Percentiles rank a stretch among this genome's conserved stretches.
Evolutionary conservation across 2,113 vertebrate species (phyloP).

Genomic region (Phalacrocorax carbo): DNA sequence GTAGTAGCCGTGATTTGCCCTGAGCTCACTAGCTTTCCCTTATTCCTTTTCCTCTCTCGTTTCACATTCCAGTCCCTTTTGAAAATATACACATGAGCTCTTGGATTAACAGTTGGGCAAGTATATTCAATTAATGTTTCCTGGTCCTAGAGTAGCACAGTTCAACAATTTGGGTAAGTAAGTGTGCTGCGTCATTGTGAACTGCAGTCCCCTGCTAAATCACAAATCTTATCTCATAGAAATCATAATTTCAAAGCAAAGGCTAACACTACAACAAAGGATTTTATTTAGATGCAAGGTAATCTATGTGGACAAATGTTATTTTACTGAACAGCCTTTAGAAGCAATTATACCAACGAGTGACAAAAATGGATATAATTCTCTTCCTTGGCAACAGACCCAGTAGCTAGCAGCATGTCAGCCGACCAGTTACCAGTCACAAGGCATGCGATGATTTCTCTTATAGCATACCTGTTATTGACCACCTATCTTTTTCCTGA

Average conservation of each 20-base stretch:
- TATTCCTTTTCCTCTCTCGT: neutral
- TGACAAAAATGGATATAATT: neutral
- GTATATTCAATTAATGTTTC: neutral
- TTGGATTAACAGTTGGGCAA: neutral
- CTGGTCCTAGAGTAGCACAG: neutral
- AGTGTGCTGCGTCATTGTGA: neutral
- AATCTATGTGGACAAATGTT: neutral
- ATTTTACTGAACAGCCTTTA: neutral
- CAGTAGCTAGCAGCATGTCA: neutral
- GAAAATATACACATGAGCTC: neutral
- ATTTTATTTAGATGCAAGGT: neutral
- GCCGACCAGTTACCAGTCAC: neutral
- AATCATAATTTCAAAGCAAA: neutral
- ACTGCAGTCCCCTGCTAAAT: neutral
- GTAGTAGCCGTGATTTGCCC: neutral
- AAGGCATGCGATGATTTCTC: neutral
- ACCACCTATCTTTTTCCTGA: neutral
- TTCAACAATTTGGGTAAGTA: neutral
- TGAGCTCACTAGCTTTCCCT: neutral
- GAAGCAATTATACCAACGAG: neutral
- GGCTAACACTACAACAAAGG: neutral
- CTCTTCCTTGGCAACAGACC: neutral
- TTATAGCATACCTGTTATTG: neutral
- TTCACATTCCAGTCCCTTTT: neutral
- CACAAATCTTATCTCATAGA: neutral